A percentile compares a stretch with the other conserved stretches of the same genome.
phyloP scores from a whole-genome alignment of 2,797 vertebrate species.

The Acanthurus tractus region DNA sequence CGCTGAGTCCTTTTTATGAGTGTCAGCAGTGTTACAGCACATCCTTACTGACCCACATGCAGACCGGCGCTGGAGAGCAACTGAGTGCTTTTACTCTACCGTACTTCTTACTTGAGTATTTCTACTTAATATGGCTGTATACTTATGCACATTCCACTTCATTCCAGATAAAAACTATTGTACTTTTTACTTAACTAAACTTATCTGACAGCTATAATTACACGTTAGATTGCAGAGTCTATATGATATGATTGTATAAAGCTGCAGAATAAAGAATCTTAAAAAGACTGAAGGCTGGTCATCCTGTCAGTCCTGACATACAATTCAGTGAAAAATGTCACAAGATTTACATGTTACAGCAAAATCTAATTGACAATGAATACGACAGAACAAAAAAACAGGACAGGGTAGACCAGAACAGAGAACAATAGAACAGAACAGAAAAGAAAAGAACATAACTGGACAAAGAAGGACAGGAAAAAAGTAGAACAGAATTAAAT shows the following conservation, averaged over 20 bases:
- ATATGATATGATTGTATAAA: not conserved
- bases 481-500: not conserved
- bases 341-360: no score
- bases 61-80: not conserved
- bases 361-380: no score
- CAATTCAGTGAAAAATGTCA: not conserved
- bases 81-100: not conserved
- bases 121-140: not conserved
- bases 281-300: not conserved
- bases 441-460: not conserved
- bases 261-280: slow-evolving; percentile 3
- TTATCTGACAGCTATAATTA: not conserved
- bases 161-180: not conserved
- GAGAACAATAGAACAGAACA: not conserved
- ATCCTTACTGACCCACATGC: not conserved
- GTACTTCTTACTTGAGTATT: not conserved
- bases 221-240: not conserved
- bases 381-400: not conserved
- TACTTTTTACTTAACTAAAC: not conserved
- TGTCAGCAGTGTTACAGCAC: not conserved
- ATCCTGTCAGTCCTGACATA: not conserved
- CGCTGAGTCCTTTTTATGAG: not conserved
- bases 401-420: not conserved
- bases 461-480: no score
- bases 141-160: not conserved